Base-by-base conservation (phyloP, 1,140 invertebrate species). In the Dendrolimus punctatus region DNA sequence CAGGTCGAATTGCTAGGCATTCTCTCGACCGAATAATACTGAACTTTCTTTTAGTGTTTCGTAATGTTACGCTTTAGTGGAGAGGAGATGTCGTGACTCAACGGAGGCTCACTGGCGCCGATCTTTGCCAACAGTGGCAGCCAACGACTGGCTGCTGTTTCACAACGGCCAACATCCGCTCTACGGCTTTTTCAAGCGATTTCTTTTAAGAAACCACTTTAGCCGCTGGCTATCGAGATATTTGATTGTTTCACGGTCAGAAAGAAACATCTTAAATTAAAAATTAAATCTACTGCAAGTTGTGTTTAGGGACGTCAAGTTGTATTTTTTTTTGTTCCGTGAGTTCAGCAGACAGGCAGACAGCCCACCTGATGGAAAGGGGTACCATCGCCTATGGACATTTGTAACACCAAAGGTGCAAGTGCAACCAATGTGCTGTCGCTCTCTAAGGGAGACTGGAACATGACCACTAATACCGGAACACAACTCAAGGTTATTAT, bases 11-110 rank as follows among this genome's bases (percentile, higher is more conserved):
- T 65, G 64, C 69, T 65, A 65, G 71, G 73, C 73, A 76, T 71
- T 78, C 72, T 78, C 71, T 72, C 61, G 64, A 61, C 58, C 65
- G 69, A 73, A 80, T 73, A 67, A 60, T 57, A 73, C 56, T 76
- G 70, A 71, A 85, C 81, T 85, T 85, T 82, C 79, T 69, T 82
- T 84, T 82, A 73, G 73, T 63, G 76, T 85, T 82, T 85, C 81
- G 81, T 85, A 85, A 85, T 76, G 73, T 64, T 46, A 74, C 73
- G 71, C 72, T 64, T 67, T 69, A 75, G 62, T 68, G 65, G 73
- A 80, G 73, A 73, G 66, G 65, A 73, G 68, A 62, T 66, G 71
- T 63, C 63, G 61, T 57, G 58, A 55, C 57, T 54, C 58, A 57
- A 55, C 68, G 62, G 23, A 23, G 23, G 60, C 54, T 61, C 55